Base-by-base conservation (phyloP, 2,113 vertebrate species). In the Passer montanus region DNA sequence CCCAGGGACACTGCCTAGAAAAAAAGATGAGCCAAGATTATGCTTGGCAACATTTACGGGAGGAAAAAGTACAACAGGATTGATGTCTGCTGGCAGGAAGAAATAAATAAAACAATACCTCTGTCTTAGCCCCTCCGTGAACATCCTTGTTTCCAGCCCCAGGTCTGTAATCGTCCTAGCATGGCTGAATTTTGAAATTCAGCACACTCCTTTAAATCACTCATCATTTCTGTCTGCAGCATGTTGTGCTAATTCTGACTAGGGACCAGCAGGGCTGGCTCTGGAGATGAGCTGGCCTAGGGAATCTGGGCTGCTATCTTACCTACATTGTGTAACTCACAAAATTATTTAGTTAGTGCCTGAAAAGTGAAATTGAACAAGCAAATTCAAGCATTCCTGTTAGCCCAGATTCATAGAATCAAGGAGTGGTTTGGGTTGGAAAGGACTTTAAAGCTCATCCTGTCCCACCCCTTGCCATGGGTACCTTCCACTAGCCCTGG, bases 51-150 rank as follows among this genome's bases (percentile, higher is more conserved):
- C 86, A 41, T 83, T 91, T 84, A 77, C 2, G 5, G 52, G 68
- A 83, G 74, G 75, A 84, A 94, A 41, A 96, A 92, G 64, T 80
- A 49, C 84, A 82, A 50, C 49, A 50, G 82, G 79, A 91, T 72
- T 91, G 87, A 84, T 95, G 76, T 82, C 69, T 92, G 84, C 73
- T 85, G 74, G 68, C 0, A 1, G 19, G 49, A 56, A 55, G 63
- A 84, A 93, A 79, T 89, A 95, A 87, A 75, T 91, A 87, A 87
- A 55, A 64, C 53, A 52, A 15, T 56, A 44, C 24, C 30, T 93
- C 89, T 84, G 85, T 75, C 41, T 78, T 33, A 70, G 80, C 33
- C 39, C 26, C 20, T 33, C 47, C 0, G 0, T 47, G 78, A 84
- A 44, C 84, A 49, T n/a, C 85, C 43, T 63, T 22, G 49, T 80